Evolutionary conservation across 2,797 vertebrate species (phyloP).

Genomic region (Prunella strophiata): DNA sequence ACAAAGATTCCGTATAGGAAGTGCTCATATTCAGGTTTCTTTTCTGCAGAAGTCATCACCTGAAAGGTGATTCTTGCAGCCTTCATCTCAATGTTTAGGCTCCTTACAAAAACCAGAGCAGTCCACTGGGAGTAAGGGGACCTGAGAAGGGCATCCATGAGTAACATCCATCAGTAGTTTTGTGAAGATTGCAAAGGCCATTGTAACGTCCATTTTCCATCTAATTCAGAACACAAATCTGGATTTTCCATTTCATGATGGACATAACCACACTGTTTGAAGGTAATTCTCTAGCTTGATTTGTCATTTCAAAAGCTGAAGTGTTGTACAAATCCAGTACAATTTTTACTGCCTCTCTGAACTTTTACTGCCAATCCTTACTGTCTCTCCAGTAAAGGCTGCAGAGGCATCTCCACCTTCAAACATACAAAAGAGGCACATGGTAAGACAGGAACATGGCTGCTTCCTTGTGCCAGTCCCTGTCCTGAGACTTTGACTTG

Average conservation of each 20-base stretch:
- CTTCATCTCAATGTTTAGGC: not conserved
- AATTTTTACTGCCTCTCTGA: too few species aligned
- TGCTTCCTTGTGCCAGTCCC: not conserved
- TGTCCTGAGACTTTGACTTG: not conserved
- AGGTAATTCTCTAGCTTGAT: not conserved
- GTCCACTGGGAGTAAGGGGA: not conserved
- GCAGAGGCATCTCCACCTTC: not conserved
- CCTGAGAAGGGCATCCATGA: not conserved
- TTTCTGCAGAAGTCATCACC: not conserved
- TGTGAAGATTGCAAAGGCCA: not conserved
- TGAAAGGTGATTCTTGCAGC: not conserved
- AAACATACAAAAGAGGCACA: not conserved
- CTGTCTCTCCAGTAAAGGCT: not conserved
- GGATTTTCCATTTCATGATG: not conserved
- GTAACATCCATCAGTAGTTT: not conserved
- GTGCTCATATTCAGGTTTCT: not conserved
- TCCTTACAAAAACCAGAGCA: not conserved
- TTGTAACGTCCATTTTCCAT: not conserved
- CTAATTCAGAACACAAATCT: not conserved
- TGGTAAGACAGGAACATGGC: not conserved
- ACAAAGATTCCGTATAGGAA: not conserved
- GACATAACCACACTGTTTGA: not conserved
- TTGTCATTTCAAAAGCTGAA: not conserved
- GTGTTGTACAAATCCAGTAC: not conserved
- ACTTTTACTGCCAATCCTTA: too few species aligned